Evolutionary conservation across 2,888 invertebrate genomes (phyloP), one percentile per base, ranked within the genome.

Genomic region (Sinotaia quadrata): DNA sequence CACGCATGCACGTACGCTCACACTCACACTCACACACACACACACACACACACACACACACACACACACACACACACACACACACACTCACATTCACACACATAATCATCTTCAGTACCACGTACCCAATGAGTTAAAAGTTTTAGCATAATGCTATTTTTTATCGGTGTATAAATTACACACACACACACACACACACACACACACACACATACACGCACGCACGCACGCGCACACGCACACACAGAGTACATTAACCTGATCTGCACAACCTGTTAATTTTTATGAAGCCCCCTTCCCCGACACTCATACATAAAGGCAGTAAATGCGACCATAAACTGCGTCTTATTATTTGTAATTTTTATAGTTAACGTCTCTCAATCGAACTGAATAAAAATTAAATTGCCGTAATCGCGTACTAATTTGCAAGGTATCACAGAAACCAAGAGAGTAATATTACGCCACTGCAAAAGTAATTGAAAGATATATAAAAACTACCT

Each of bases 171-270:
- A n/a, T n/a, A n/a, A n/a, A n/a, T n/a, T n/a, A n/a, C 1, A 51
- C 21, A 21, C 12, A 21, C 3, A 4, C 1, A 21, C 5, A 4
- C 2, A 2, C 54, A 54, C 29, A 29, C 34, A 21, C n/a, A 34
- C 57, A 34, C 36, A 34, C 57, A 18, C n/a, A 34, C 57, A 34
- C 18, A 57, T 36, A 34, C 36, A 34, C 57, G 15, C 41, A 41
- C 41, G 15, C 3, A 41, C 3, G 41, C n/a, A 1, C 1, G 41
- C 3, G n/a, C 41, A n/a, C 1, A 2, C 41, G 41, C 41, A 41
- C 41, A 41, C n/a, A 41, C 41, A 41, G 15, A 41, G 15, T 41
- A 3, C n/a, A n/a, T 18, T n/a, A 41, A n/a, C 41, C 8, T 8
- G 10, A 41, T 41, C 10, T 41, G 41, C 18, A 12, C 8, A 41